A percentile compares a stretch with the other conserved stretches of the same genome.
These are phyloP conservation scores for Rhogogaster chlorosoma DNA, from an alignment of 2,888 invertebrate genomes.

Conservation along the genomic window DNA sequence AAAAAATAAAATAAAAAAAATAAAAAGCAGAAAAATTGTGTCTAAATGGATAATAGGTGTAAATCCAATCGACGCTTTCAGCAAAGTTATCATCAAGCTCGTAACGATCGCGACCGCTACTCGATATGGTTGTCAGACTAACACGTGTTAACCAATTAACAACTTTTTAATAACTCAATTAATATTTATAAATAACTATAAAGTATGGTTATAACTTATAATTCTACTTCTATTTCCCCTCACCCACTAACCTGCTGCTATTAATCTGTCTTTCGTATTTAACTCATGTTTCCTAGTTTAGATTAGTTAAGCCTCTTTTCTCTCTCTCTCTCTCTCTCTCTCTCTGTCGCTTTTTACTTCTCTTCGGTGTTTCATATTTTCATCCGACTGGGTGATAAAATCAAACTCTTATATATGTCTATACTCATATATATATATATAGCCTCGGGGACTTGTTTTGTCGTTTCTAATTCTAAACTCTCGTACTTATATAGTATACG, in stretches of 20 bases:
- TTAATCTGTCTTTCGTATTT: neutral
- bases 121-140: neutral
- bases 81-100: neutral
- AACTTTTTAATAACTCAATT: constrained; percentile 14
- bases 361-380: neutral
- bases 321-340: neutral
- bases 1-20: neutral
- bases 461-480: neutral
- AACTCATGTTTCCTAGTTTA: neutral
- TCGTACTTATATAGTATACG: neutral
- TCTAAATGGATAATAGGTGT: neutral
- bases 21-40: neutral
- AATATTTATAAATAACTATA: neutral
- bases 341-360: neutral
- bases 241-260: too few relatives aligned
- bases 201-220: neutral
- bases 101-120: neutral
- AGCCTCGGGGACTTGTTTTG: neutral
- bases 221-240: neutral
- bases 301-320: neutral
- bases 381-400: neutral
- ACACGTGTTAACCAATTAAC: constrained; percentile 30
- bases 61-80: neutral
- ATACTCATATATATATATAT: neutral
- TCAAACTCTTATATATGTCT: neutral